Conservation (phyloP, 2,888 invertebrate species). For the Aphrophora alni region DNA sequence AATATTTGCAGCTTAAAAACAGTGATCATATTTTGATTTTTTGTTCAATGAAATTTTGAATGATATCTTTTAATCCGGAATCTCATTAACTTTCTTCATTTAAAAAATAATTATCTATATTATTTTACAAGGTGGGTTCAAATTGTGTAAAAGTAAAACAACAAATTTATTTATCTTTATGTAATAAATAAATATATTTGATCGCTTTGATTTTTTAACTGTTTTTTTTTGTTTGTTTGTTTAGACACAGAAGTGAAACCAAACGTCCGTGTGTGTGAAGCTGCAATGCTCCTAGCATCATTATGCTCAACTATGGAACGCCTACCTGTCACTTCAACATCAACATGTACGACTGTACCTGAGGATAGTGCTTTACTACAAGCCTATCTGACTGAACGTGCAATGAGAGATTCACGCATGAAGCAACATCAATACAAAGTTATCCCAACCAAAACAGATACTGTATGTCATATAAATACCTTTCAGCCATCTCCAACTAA, state of each 20-base stretch:
- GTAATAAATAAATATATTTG: too few species aligned
- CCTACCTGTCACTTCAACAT: constrained; percentile 56
- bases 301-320: constrained; percentile 69
- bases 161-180: too few species aligned
- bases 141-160: too few species aligned
- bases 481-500: background rate
- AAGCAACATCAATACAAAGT: constrained; percentile 68
- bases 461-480: background rate
- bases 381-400: constrained; percentile 75
- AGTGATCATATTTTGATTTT: too few species aligned
- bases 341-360: constrained; percentile 37
- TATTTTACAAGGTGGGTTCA: too few species aligned
- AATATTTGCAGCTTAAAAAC: too few species aligned
- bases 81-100: too few species aligned
- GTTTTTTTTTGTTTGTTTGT: background rate
- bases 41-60: too few species aligned
- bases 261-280: constrained; percentile 31
- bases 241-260: background rate
- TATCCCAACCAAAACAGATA: background rate
- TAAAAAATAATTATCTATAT: too few species aligned
- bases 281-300: constrained; percentile 64
- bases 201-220: too few species aligned
- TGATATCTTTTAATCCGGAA: too few species aligned
- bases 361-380: constrained; percentile 62
- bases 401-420: constrained; percentile 72